phyloP scores from a whole-genome alignment of 2,797 vertebrate genomes.

The Bradypodion ventrale region DNA sequence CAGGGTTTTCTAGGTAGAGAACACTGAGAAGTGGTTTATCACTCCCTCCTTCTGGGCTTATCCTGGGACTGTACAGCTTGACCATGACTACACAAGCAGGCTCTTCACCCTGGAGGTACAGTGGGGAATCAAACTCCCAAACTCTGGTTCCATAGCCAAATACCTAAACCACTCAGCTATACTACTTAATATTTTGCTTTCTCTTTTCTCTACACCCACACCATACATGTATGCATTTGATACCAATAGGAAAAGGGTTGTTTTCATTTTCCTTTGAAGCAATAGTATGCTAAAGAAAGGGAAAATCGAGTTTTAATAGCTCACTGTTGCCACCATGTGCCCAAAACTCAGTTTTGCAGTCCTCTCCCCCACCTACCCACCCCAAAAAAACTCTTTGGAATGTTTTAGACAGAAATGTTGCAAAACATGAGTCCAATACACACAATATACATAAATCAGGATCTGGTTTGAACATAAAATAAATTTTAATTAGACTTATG shows the following conservation, averaged over 20 bases:
- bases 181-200: background rate
- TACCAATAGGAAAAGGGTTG: background rate
- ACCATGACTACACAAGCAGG: too few species aligned
- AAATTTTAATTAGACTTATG: background rate
- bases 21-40: too few species aligned
- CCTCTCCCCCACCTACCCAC: too few species aligned
- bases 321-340: constrained; percentile 65
- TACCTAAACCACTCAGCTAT: too few species aligned
- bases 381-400: background rate
- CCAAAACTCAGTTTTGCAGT: constrained; percentile 54
- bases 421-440: background rate
- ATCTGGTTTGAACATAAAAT: background rate
- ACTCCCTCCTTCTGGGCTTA: too few species aligned
- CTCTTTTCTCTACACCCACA: constrained; percentile 21
- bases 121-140: too few species aligned
- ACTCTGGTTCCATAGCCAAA: too few species aligned
- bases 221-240: constrained; percentile 11
- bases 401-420: background rate
- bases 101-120: too few species aligned
- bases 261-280: background rate
- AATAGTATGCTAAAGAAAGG: background rate
- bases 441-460: background rate
- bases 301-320: background rate
- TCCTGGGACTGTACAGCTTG: too few species aligned
- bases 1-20: too few species aligned